phyloP scores from a whole-genome alignment of 2,797 vertebrate genomes.

The Tangara arthus region DNA sequence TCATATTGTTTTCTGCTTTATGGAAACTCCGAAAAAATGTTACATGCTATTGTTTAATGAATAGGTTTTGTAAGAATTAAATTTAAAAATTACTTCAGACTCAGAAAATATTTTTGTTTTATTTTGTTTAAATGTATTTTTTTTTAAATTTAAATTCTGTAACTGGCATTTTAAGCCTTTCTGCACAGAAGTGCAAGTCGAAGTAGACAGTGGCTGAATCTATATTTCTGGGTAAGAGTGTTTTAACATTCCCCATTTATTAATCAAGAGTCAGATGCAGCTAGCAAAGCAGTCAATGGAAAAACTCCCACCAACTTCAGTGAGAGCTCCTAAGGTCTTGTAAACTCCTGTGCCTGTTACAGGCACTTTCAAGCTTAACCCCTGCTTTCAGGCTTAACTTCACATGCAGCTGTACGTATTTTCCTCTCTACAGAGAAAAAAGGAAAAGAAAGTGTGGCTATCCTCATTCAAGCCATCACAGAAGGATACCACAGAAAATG shows the following conservation, averaged over 20 bases:
- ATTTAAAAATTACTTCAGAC: neutral
- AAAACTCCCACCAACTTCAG: neutral
- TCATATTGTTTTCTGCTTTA: neutral
- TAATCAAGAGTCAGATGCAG: neutral
- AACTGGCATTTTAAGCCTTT: neutral
- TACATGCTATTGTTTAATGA: neutral
- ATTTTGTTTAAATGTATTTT: neutral
- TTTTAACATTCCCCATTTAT: neutral
- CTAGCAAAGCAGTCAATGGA: neutral
- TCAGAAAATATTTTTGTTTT: neutral
- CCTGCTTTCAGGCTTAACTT: neutral
- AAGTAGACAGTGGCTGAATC: neutral
- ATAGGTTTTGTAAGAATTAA: neutral
- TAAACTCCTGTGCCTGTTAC: neutral
- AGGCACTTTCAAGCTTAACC: neutral
- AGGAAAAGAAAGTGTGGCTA: neutral
- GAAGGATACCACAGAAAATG: neutral
- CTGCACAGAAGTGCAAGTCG: neutral
- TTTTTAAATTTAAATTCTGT: neutral
- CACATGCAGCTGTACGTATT: neutral
- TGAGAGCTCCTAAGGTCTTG: neutral
- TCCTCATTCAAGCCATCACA: neutral
- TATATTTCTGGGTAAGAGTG: neutral
- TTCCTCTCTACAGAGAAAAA: neutral
- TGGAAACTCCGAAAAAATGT: neutral